Evolutionary conservation across 2,888 invertebrate species (phyloP).

Genomic region (Cataglyphis cursor): DNA sequence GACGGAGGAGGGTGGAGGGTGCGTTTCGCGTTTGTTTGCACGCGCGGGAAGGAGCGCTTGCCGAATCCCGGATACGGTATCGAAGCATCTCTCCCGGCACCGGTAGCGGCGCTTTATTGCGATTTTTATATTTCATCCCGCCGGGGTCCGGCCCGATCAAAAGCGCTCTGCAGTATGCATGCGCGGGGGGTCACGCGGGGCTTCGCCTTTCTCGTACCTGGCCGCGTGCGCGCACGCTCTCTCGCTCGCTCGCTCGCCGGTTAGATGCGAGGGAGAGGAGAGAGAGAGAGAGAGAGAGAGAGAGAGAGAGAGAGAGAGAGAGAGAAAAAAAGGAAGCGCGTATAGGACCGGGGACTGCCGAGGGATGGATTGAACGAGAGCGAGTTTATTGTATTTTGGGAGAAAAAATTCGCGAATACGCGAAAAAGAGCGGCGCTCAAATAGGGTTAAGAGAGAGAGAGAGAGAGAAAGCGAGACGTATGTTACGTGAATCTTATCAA

Average conservation of each 20-base stretch:
- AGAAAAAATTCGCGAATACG: constrained; percentile 24
- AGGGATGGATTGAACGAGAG: constrained; percentile 47
- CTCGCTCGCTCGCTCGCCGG: constrained; percentile 58
- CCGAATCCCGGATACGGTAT: constrained; percentile 77
- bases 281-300: constrained; percentile 51
- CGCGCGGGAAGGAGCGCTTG: constrained; percentile 64
- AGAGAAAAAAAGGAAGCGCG: constrained; percentile 52
- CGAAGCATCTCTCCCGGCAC: constrained; percentile 74
- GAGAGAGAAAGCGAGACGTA: constrained; percentile 14
- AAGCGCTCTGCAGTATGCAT: constrained; percentile 80
- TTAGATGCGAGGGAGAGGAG: constrained; percentile 41
- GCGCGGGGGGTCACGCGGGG: constrained; percentile 63
- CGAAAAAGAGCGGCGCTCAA: constrained; percentile 10
- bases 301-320: constrained; percentile 55
- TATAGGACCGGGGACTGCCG: constrained; percentile 23
- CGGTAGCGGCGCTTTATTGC: constrained; percentile 81
- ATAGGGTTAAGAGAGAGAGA: constrained; percentile 25
- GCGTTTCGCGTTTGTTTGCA: constrained; percentile 62
- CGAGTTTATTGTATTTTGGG: constrained; percentile 56
- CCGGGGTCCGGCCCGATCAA: constrained; percentile 78
- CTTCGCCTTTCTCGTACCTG: constrained; percentile 71
- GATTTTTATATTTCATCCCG: constrained; percentile 83
- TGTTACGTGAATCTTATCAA: constrained; percentile 19
- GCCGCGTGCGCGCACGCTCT: constrained; percentile 43
- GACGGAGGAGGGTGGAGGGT: not conserved